These are phyloP conservation scores for Imbricaverruca yamaguchii DNA, from an alignment of 2,888 invertebrate species.

Conservation along the genomic window DNA sequence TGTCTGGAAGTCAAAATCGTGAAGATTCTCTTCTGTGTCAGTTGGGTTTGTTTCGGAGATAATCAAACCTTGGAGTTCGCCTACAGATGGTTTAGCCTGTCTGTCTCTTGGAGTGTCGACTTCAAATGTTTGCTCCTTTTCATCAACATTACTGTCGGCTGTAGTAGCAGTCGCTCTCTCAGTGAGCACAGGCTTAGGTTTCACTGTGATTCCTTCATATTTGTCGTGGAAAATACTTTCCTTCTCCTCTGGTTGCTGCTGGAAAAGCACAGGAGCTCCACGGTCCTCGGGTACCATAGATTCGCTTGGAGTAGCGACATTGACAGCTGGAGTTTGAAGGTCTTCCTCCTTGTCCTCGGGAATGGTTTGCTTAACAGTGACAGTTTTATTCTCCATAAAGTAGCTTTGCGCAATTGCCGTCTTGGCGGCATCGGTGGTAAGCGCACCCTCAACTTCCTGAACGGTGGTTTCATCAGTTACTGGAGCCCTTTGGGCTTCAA, in stretches of 20 bases:
- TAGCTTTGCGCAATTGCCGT: not conserved
- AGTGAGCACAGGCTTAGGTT: conserved; percentile 1
- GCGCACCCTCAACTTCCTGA: not conserved
- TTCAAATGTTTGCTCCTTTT: not conserved
- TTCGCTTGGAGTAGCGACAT: not conserved
- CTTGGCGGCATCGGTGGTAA: not conserved
- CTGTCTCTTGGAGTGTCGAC: not conserved
- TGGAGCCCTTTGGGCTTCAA: not conserved
- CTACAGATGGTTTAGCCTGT: not conserved
- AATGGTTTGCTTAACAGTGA: not conserved
- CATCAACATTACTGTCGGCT: not conserved
- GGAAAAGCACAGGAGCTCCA: not conserved
- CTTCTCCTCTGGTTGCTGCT: conserved; percentile 5
- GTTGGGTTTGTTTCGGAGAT: not conserved
- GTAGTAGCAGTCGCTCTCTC: not conserved
- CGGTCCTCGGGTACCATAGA: not conserved
- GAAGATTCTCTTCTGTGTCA: not conserved
- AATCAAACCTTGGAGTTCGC: not conserved
- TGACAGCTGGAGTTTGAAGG: not conserved
- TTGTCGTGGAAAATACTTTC: not conserved
- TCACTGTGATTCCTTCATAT: not conserved
- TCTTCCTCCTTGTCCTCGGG: not conserved
- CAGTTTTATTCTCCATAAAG: not conserved
- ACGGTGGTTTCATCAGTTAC: not conserved
- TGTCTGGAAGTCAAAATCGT: not conserved